Base-by-base conservation (phyloP, 35 echinoderm and acorn worm genomes). In the Lytechinus pictus region DNA sequence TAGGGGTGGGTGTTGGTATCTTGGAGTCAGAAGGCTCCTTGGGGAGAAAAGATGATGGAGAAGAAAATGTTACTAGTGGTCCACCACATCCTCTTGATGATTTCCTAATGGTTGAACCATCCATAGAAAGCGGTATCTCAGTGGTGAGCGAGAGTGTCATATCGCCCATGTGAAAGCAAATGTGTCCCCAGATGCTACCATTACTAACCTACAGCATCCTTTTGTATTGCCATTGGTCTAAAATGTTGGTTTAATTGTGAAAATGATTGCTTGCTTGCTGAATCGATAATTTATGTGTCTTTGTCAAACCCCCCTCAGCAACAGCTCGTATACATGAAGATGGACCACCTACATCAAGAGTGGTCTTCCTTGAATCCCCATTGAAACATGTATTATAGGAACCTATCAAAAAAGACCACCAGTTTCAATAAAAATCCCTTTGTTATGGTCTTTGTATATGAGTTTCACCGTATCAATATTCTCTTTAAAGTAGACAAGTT, bases 111-210 rank as follows among this genome's bases (percentile, higher is more conserved):
- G 88, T 33, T 79, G 66, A 79, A 1, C 66, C 16, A 24, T 79
- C 66, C 0, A 24, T n/a, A 7, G 66, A 79, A 24, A 79, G 66
- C 21, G 66, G 66, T 24, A 79, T 79, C 66, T 79, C 66, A 8
- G 66, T 71, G 61, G 61, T 79, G 66, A 79, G 66, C 66, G n/a
- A 79, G 66, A 16, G 66, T 79, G 66, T 71, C n/a, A n/a, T n/a
- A n/a, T n/a, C 5, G 66, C 66, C 19, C 24, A 24, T 79, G 19
- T 79, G 66, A 79, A 79, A 79, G 66, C 66, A 19, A 16, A 60
- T 60, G 0, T 16, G 57, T 16, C 16, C 10, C 66, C 7, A 6
- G 21, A 16, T 79, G 66, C 66, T 79, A 79, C 66, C 66, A 79
- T 24, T 24, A 79, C 66, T 79, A 79, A 79, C 66, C 66, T 24